Percentiles rank a stretch among this genome's conserved stretches.
These are phyloP conservation scores for Solea senegalensis DNA, from an alignment of 2,113 vertebrate species.

Conservation along the genomic window DNA sequence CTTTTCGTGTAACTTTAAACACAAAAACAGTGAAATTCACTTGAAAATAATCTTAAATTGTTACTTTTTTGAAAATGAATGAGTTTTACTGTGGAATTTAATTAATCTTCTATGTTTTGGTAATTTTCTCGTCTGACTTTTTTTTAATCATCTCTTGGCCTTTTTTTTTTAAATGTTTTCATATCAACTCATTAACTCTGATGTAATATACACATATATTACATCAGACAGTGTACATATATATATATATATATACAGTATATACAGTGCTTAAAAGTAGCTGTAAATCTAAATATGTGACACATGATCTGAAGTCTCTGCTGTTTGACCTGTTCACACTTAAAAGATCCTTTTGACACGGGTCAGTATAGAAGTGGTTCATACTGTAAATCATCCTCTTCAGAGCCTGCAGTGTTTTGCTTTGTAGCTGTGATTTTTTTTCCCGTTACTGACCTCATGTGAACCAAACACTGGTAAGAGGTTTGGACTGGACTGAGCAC, in stretches of 20 bases:
- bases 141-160: too few species aligned
- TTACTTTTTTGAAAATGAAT: too few species aligned
- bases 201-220: too few species aligned
- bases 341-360: conserved; percentile 1
- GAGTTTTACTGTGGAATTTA: too few species aligned
- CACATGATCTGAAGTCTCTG: neutral
- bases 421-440: conserved; percentile 10
- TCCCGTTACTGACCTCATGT: neutral
- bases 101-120: too few species aligned
- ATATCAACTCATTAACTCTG: too few species aligned
- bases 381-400: conserved; percentile 13
- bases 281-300: neutral
- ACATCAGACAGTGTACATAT: too few species aligned
- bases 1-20: too few species aligned
- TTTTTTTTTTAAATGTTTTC: too few species aligned
- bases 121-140: too few species aligned
- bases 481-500: conserved; percentile 29
- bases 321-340: conserved; percentile 1
- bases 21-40: too few species aligned
- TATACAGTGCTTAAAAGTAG: neutral
- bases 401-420: conserved; percentile 6
- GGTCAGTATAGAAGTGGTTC: neutral
- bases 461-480: conserved; percentile 25
- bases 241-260: neutral
- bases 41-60: too few species aligned